Evolutionary conservation across 2,113 vertebrate species (phyloP), one percentile per base, ranked within the genome.

Genomic region (Lynx canadensis): DNA sequence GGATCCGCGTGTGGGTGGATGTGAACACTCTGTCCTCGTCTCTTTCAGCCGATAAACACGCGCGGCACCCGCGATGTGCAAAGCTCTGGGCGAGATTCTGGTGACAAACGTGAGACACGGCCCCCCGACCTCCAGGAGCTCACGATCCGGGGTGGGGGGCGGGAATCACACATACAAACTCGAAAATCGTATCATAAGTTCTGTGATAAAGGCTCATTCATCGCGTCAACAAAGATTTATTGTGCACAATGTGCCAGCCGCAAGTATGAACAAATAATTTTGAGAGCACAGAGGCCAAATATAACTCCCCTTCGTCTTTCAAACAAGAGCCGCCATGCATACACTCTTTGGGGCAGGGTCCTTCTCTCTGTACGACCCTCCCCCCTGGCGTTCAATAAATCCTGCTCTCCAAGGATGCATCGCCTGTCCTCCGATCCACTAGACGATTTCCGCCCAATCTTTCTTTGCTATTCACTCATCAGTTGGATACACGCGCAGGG

Each of bases 201-300:
- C 27, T 83, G 1, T 52, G 29, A 92, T 90, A 97, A 96, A 97
- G 91, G 68, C 81, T 31, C 87, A 84, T 97, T 97, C 94, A 87
- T 96, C 41, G 50, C 36, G 4, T 63, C 87, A 76, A 92, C 94
- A 97, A 97, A 97, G 97, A 96, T 92, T 89, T 89, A 90, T 36
- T 97, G 91, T 96, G 63, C 9, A n/a, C 9, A 0, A 68, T 6
- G 52, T 91, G 84, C 94, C 94, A 88, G 69, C 74, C 55, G 93
- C 87, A 71, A 96, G 76, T 84, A 79, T 95, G 96, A 91, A 81
- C 96, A 97, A 94, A 96, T 91, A 88, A 90, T 95, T 90, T 82
- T 92, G 94, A 97, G 63, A 94, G 57, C 92, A 79, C 63, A 68
- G 60, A 90, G 87, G 38, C 78, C 83, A 94, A 86, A 60, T 38